These are phyloP conservation scores for Atta colombica DNA, from an alignment of 1,140 invertebrate species.

Conservation along the genomic window DNA sequence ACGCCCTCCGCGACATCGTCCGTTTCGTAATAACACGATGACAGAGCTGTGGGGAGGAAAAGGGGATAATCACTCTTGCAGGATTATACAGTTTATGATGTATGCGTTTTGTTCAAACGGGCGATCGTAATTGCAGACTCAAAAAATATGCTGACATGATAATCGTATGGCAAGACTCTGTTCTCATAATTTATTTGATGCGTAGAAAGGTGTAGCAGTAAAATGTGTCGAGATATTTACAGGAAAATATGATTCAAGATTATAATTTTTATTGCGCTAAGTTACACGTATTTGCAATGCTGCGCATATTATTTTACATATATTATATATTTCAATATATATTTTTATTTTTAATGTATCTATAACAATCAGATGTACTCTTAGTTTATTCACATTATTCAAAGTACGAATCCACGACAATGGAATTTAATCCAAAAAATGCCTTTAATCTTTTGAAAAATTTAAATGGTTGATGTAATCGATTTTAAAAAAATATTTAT, in stretches of 20 bases:
- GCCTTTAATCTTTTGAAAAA: neutral
- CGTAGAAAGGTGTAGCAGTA: neutral
- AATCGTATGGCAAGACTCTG: constrained; percentile 6
- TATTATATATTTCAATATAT: neutral
- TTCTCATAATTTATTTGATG: constrained; percentile 24
- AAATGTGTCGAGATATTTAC: neutral
- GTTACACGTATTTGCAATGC: neutral
- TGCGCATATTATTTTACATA: neutral
- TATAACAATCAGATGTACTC: too few species aligned
- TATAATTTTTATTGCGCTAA: constrained; percentile 2
- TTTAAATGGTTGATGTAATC: too few species aligned
- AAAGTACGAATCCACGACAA: neutral
- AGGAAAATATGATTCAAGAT: neutral
- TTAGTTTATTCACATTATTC: neutral
- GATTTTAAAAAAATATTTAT: neutral
- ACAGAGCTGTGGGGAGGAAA: neutral
- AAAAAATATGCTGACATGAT: constrained; percentile 12
- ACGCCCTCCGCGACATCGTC: constrained; percentile 15
- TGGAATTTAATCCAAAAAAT: neutral
- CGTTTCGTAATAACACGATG: constrained; percentile 34
- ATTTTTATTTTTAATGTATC: neutral
- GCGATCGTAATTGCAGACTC: neutral
- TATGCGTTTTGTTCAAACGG: constrained; percentile 25
- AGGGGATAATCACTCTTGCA: constrained; percentile 32
- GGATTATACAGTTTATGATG: constrained; percentile 1